phyloP scores from a whole-genome alignment of 1,140 invertebrate genomes.

The Drosophila suzukii region DNA sequence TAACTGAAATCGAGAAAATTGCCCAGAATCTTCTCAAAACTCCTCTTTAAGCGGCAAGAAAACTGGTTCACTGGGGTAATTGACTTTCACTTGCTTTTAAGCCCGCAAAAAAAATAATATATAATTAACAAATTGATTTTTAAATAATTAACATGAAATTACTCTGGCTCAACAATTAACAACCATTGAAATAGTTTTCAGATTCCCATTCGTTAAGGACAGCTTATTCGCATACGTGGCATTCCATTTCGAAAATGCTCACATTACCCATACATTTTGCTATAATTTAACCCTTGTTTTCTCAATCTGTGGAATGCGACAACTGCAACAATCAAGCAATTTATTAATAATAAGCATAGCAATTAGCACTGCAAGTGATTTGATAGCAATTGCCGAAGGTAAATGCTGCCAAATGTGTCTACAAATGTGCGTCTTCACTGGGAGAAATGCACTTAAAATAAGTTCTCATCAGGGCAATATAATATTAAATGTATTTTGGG shows the following conservation, averaged over 20 bases:
- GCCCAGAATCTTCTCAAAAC: not conserved
- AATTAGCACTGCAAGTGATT: conserved; percentile 59
- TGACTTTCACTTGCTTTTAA: not conserved
- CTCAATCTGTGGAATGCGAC: conserved; percentile 32
- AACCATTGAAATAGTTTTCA: not conserved
- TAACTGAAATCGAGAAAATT: conserved; percentile 53
- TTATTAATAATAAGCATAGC: conserved; percentile 59
- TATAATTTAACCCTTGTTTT: not conserved
- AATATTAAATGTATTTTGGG: no score
- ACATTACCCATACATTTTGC: not conserved
- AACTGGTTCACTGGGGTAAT: conserved; percentile 2
- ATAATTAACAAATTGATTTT: not conserved
- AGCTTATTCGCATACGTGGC: not conserved
- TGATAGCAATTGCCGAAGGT: conserved; percentile 31
- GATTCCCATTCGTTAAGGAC: not conserved
- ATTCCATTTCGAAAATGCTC: conserved; percentile 2
- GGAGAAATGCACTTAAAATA: not conserved
- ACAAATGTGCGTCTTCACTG: conserved; percentile 1
- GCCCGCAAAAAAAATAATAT: not conserved
- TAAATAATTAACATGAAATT: not conserved
- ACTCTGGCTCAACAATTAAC: not conserved
- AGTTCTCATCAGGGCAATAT: not conserved
- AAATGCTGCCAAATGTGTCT: conserved; percentile 5
- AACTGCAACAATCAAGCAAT: conserved; percentile 48
- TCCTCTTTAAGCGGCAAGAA: conserved; percentile 12